A percentile compares a stretch with the other conserved stretches of the same genome.
phyloP scores from a whole-genome alignment of 2,113 vertebrate genomes.

The Bufo gargarizans region DNA sequence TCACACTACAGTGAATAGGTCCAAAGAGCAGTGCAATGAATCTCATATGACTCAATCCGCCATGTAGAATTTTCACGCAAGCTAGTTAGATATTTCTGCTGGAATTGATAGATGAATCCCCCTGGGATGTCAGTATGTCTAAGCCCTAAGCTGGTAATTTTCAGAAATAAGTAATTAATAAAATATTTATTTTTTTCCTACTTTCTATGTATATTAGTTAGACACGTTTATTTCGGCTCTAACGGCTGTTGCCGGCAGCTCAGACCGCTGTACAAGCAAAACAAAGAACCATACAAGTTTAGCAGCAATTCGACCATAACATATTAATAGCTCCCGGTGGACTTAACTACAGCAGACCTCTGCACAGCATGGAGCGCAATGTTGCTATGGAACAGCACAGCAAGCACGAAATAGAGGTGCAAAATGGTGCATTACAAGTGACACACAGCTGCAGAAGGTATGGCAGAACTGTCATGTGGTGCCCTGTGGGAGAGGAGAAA shows the following conservation, averaged over 20 bases:
- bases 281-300: constrained; percentile 49
- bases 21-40: constrained; percentile 44
- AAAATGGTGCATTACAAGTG: constrained; percentile 61
- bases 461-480: constrained; percentile 72
- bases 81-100: constrained; percentile 17
- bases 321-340: constrained; percentile 68
- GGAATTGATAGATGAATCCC: constrained; percentile 23
- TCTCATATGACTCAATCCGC: constrained; percentile 22
- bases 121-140: not conserved
- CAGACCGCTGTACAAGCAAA: not conserved
- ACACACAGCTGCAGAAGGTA: constrained; percentile 59
- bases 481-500: constrained; percentile 68
- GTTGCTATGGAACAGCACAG: constrained; percentile 65
- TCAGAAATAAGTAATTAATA: constrained; percentile 7
- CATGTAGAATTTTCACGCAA: constrained; percentile 18
- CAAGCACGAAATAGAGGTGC: constrained; percentile 62
- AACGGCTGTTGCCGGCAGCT: not conserved
- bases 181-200: not conserved
- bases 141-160: not conserved
- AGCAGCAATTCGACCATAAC: constrained; percentile 62
- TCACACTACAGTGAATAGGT: constrained; percentile 33
- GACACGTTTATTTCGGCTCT: no score
- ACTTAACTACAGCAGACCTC: constrained; percentile 53
- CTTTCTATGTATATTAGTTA: not conserved
- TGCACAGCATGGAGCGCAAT: constrained; percentile 65